Evolutionary conservation across 2,888 invertebrate genomes (phyloP).

Genomic region (Girardia tigrina): DNA sequence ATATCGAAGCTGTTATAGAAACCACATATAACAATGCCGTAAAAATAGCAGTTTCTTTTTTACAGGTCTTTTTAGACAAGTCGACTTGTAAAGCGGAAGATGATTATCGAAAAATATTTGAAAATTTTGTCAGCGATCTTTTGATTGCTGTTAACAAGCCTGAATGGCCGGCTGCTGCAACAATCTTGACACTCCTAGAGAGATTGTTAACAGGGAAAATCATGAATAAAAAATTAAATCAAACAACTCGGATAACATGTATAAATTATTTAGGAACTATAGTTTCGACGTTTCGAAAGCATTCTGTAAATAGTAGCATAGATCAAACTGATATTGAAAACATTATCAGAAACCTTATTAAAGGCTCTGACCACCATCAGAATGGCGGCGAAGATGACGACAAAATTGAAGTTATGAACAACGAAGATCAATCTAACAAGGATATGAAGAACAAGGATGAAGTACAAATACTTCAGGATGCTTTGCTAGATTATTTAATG

Average conservation of each 20-base stretch:
- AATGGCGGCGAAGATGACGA: conserved; percentile 31
- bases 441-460: conserved; percentile 34
- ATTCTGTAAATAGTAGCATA: conserved; percentile 60
- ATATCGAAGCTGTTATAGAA: conserved; percentile 74
- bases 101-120: conserved; percentile 88
- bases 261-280: conserved; percentile 95
- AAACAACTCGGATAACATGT: conserved; percentile 83
- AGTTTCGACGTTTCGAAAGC: conserved; percentile 77
- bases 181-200: conserved; percentile 57
- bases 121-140: conserved; percentile 94
- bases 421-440: background rate
- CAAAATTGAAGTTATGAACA: background rate
- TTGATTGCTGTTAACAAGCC: conserved; percentile 92
- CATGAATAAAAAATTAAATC: conserved; percentile 75
- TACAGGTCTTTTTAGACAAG: conserved; percentile 85
- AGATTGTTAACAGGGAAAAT: conserved; percentile 57
- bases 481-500: conserved; percentile 45
- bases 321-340: conserved; percentile 50
- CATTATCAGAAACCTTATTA: conserved; percentile 36
- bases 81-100: conserved; percentile 53
- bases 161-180: conserved; percentile 96
- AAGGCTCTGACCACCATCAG: too few relatives aligned
- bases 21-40: conserved; percentile 84
- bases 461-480: conserved; percentile 39
- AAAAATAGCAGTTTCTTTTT: conserved; percentile 83